Conservation (phyloP, 2,113 vertebrate genomes). For the Cacatua alba region DNA sequence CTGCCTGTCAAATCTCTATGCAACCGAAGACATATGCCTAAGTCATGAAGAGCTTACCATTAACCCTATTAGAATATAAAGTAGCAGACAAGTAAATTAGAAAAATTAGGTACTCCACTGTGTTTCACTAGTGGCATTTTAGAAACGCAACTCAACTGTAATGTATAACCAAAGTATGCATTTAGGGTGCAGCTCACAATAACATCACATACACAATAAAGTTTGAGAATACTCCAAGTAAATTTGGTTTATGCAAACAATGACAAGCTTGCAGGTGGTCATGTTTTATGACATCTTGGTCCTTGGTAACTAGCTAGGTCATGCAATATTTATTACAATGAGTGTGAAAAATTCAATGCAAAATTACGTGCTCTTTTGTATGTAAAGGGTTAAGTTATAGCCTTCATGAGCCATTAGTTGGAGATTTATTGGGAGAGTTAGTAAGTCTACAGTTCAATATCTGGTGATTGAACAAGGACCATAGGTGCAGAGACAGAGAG, state of each 20-base stretch:
- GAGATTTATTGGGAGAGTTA: constrained; percentile 83
- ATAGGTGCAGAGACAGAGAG: constrained; percentile 74
- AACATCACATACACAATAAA: not conserved
- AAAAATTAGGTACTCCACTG: not conserved
- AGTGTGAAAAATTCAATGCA: constrained; percentile 53
- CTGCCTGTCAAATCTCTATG: not conserved
- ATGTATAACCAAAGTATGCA: not conserved
- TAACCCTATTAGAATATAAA: not conserved
- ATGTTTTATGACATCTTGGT: not conserved
- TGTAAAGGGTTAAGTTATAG: constrained; percentile 85
- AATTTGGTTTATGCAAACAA: not conserved
- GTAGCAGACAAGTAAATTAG: not conserved
- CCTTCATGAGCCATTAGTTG: constrained; percentile 81
- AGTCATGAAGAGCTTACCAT: not conserved
- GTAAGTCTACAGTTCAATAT: constrained; percentile 81
- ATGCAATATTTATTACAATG: constrained; percentile 68
- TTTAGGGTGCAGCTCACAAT: not conserved
- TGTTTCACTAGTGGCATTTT: not conserved
- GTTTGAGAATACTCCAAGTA: not conserved
- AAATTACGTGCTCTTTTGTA: constrained; percentile 62
- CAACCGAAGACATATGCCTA: not conserved
- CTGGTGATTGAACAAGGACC: constrained; percentile 80
- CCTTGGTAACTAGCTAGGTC: constrained; percentile 14
- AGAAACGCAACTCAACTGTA: not conserved
- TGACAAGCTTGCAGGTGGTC: constrained; percentile 30